These are phyloP conservation scores for Hetaerina americana DNA, from an alignment of 1,140 invertebrate genomes.

Conservation along the genomic window DNA sequence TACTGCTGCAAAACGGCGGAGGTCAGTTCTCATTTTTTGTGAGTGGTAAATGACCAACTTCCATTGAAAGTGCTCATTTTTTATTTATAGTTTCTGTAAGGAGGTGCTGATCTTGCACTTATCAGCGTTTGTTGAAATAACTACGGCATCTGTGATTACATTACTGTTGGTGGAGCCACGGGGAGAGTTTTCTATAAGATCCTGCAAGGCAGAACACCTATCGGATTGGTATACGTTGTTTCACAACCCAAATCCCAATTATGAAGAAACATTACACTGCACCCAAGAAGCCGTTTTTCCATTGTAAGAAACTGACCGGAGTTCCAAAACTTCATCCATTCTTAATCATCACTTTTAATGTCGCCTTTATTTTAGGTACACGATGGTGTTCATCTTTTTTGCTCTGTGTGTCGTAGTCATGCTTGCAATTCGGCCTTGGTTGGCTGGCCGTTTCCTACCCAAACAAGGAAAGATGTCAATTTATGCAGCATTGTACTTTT, in stretches of 20 bases:
- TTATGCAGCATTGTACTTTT: conserved; percentile 89
- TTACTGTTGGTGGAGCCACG: conserved; percentile 62
- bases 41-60: no score
- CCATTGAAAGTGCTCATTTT: conserved; percentile 3
- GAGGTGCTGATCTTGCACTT: conserved; percentile 56
- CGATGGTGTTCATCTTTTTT: conserved; percentile 88
- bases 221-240: conserved; percentile 94
- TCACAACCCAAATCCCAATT: conserved; percentile 87
- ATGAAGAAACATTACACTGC: conserved; percentile 77
- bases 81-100: conserved; percentile 47
- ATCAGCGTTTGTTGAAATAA: conserved; percentile 68
- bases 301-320: conserved; percentile 79
- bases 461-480: conserved; percentile 62
- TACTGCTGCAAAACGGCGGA: conserved; percentile 56
- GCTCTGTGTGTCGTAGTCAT: conserved; percentile 67
- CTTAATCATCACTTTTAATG: conserved; percentile 9
- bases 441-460: conserved; percentile 48
- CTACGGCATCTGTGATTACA: conserved; percentile 55
- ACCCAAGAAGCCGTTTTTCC: conserved; percentile 96
- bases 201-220: conserved; percentile 61
- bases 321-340: conserved; percentile 7
- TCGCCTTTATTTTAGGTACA: conserved; percentile 56
- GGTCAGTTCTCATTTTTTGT: no score
- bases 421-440: conserved; percentile 57
- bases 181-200: conserved; percentile 55